A percentile compares a stretch with the other conserved stretches of the same genome.
Conservation (phyloP, 2,797 vertebrate species). For the Myripristis jacobus region DNA sequence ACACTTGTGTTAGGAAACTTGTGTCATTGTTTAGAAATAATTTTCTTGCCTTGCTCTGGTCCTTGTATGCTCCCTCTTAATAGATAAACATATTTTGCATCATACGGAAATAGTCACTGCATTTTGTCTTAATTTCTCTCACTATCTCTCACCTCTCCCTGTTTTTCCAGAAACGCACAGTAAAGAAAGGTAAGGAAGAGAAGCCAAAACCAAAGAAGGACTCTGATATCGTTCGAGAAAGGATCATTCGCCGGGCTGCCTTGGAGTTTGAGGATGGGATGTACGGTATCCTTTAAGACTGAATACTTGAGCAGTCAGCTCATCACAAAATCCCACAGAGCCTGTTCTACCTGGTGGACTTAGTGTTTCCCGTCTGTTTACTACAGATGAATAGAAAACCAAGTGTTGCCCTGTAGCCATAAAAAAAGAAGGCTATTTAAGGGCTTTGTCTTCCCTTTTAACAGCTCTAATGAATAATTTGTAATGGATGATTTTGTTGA, state of each 20-base stretch:
- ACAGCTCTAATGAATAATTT: slow-evolving; percentile 26
- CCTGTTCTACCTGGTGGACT: neutral
- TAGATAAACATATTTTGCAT: neutral
- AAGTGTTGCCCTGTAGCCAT: neutral
- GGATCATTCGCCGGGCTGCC: slow-evolving; percentile 95
- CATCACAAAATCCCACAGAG: slow-evolving; percentile 2
- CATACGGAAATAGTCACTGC: slow-evolving; percentile 20
- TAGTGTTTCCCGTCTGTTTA: neutral
- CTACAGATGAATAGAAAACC: neutral
- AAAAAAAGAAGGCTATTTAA: neutral
- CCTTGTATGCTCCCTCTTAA: slow-evolving; percentile 11
- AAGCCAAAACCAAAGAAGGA: slow-evolving; percentile 88
- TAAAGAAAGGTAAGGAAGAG: slow-evolving; percentile 84
- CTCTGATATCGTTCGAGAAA: slow-evolving; percentile 90
- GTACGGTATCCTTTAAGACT: slow-evolving; percentile 94
- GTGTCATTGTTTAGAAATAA: slow-evolving; percentile 14
- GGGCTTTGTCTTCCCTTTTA: neutral
- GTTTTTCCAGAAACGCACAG: slow-evolving; percentile 87
- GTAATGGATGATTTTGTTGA: slow-evolving; percentile 31
- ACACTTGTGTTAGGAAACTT: neutral
- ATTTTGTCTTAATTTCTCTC: slow-evolving; percentile 3
- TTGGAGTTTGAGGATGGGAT: slow-evolving; percentile 98
- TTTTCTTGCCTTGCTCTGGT: neutral
- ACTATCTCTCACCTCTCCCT: slow-evolving; percentile 32
- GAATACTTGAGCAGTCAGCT: neutral